Percentiles rank a stretch among this genome's conserved stretches.
These are phyloP conservation scores for Lepidonotus clava DNA, from an alignment of 2,888 invertebrate genomes.

Conservation along the genomic window DNA sequence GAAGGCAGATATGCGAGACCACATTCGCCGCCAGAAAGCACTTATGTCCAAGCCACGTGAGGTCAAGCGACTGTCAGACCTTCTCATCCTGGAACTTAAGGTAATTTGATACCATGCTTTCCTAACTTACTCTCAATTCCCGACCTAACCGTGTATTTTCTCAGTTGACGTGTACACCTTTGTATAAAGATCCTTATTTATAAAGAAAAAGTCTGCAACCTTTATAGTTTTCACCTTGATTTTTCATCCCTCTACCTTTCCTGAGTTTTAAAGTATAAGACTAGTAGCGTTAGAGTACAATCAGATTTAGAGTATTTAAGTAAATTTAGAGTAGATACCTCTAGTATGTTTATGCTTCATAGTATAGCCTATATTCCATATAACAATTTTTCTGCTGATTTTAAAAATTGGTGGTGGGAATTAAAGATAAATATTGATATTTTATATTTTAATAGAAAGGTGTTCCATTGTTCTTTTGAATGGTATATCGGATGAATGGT, in stretches of 20 bases:
- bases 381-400: too few relatives aligned
- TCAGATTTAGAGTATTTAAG: too few relatives aligned
- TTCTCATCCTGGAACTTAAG: conserved; percentile 76
- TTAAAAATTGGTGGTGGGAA: too few relatives aligned
- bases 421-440: too few relatives aligned
- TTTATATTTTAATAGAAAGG: neutral
- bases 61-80: conserved; percentile 76
- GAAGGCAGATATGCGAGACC: conserved; percentile 65
- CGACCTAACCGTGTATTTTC: neutral
- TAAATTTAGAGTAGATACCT: too few relatives aligned
- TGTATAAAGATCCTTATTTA: neutral
- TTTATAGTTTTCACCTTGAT: neutral
- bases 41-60: conserved; percentile 74
- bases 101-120: conserved; percentile 63
- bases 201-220: neutral
- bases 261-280: neutral
- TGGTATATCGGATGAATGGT: too few relatives aligned
- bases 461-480: too few relatives aligned
- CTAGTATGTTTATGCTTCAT: too few relatives aligned
- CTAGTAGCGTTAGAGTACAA: neutral
- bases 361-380: too few relatives aligned
- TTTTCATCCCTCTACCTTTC: neutral
- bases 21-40: conserved; percentile 68
- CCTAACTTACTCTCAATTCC: neutral
- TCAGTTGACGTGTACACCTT: neutral